Evolutionary conservation across 2,113 vertebrate genomes (phyloP), one percentile per base, ranked within the genome.

Genomic region (Channa maculata): DNA sequence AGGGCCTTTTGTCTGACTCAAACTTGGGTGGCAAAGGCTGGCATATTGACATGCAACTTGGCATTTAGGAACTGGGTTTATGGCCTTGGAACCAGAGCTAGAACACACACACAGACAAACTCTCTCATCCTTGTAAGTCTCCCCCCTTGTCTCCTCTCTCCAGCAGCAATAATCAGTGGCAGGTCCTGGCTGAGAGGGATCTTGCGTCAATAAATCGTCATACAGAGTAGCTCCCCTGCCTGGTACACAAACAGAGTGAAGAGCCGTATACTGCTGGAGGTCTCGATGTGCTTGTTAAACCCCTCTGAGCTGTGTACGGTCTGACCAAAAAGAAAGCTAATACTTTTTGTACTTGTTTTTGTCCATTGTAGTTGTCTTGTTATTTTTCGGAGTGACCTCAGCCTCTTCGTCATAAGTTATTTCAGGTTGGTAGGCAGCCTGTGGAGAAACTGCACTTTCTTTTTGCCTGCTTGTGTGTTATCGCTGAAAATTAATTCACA

Each of bases 121-220:
- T 67, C 79, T 80, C 85, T 84, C 71, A 78, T 83, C 79, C 77
- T 69, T 6, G 15, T 46, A 54, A 71, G 51, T 54, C 72, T 71
- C 60, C 44, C 65, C 59, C 68, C 57, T 48, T 38, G 24, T 9
- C 38, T 41, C 15, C 57, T 36, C 71, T 79, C 77, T 89, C 76
- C 80, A 71, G 80, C 72, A 59, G 80, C 85, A 90, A 83, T 91
- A 92, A 91, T 91, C 80, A 65, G 87, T 92, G 86, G 89, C 89
- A 85, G 84, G 84, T 87, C 85, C 80, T 83, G 82, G 85, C 76
- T 81, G 75, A 65, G 77, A 69, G 71, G 86, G 85, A 75, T 93
- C 87, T 91, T 92, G 85, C 90, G 88, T 94, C 92, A 94, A 86
- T 92, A 92, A 88, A 88, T 91, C 84, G 90, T 90, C 91, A 93